Evolutionary conservation across 2,113 vertebrate genomes (phyloP), one percentile per base, ranked within the genome.

Genomic region (Naja naja): DNA sequence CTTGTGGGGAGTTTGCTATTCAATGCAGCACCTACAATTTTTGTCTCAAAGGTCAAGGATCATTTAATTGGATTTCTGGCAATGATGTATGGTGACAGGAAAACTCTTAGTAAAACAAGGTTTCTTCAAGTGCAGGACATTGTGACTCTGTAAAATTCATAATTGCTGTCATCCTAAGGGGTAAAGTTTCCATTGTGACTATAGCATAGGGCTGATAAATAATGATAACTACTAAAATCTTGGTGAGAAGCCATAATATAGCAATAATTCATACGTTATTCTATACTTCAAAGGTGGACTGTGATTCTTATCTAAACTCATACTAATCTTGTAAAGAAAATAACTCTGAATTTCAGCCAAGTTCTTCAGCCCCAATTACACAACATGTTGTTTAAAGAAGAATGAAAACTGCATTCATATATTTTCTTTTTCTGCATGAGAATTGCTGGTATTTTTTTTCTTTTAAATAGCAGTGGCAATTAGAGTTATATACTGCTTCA

Each of bases 91-190:
- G 39, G 86, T 27, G 64, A 85, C 91, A 89, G 1, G 74, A 89
- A 53, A 87, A 89, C 74, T 85, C 45, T 74, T 49, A 74, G 93
- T 86, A 94, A 92, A 94, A 86, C 88, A 94, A 91, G 34, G 47
- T 85, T 6, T 81, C 56, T 93, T 69, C 53, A 54, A 47, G 47
- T 92, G 5, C 1, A 56, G 39, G 4, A 53, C 0, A 0, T 87
- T 53, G 39, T 45, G 39, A 58, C 14, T 90, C 47, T 90, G 91
- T 85, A 89, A 74, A n/a, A 20, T 8, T 27, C 34, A 6, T 89
- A 1, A 47, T 90, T 92, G 25, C 20, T 87, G 45, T 4, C 49
- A 91, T 34, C 34, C 49, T n/a, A 20, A 34, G 64, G 86, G 25
- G 34, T 53, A 43, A 85, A 81, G 43, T 52, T 92, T 58, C 16